Conservation (phyloP, 1,140 invertebrate genomes). For the Drosophila kanapiae region DNA sequence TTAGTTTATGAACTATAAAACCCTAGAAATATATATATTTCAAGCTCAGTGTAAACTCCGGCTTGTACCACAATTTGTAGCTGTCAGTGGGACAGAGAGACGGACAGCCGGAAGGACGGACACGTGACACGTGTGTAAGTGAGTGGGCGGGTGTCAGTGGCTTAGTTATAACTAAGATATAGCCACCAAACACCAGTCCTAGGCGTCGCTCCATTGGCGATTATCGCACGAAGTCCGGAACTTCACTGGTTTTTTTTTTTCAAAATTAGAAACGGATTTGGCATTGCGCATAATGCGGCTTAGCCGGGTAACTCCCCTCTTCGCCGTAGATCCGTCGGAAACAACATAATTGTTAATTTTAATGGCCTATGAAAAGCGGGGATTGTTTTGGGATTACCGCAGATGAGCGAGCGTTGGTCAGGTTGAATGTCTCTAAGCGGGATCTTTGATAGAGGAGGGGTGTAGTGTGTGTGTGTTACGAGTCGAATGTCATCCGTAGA, state of each 20-base stretch:
- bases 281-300: conserved; percentile 65
- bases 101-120: conserved; percentile 28
- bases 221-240: conserved; percentile 30
- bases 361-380: conserved; percentile 75
- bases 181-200: conserved; percentile 42
- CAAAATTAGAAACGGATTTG: conserved; percentile 74
- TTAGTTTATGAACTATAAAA: background rate
- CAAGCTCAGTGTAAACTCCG: conserved; percentile 36
- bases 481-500: conserved; percentile 19
- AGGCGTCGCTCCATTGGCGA: conserved; percentile 55
- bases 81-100: conserved; percentile 68
- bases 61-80: conserved; percentile 77
- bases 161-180: conserved; percentile 51
- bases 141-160: conserved; percentile 68
- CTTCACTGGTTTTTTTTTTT: conserved; percentile 30
- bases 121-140: conserved; percentile 66
- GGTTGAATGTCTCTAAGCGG: background rate
- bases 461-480: background rate
- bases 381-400: conserved; percentile 69
- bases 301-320: conserved; percentile 39
- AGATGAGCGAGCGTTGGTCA: conserved; percentile 34
- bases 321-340: conserved; percentile 8
- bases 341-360: conserved; percentile 76
- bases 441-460: background rate
- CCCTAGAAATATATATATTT: too few species aligned